These are phyloP conservation scores for Eutolmus rufibarbis DNA, from an alignment of 2,888 invertebrate species.

Conservation along the genomic window DNA sequence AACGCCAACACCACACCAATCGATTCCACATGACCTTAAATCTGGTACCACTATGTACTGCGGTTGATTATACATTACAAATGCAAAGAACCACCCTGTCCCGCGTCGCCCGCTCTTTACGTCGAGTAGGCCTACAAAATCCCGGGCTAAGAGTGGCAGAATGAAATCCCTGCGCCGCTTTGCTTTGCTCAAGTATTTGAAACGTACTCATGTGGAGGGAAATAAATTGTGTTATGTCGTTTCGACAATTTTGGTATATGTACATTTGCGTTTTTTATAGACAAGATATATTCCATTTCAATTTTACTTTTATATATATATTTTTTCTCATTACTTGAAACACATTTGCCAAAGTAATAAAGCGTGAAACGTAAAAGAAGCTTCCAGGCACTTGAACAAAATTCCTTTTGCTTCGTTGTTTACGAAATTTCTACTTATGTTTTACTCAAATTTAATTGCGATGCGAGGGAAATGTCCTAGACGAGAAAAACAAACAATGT, in stretches of 20 bases:
- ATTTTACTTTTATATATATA: not conserved
- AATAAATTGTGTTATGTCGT: not conserved
- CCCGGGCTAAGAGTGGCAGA: not conserved
- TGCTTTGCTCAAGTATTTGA: not conserved
- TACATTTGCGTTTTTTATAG: not conserved
- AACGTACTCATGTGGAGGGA: not conserved
- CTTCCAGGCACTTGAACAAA: not conserved
- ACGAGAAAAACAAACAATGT: not conserved
- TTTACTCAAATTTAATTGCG: not conserved
- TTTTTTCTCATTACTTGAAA: not conserved
- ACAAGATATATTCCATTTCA: not conserved
- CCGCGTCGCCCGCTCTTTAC: not conserved
- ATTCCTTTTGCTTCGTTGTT: not conserved
- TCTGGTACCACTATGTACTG: conserved; percentile 30
- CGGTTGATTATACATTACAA: not conserved
- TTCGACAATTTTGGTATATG: not conserved
- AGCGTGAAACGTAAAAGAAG: not conserved
- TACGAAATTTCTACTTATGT: not conserved
- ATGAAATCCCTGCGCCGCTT: not conserved
- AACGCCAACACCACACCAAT: conserved; percentile 12
- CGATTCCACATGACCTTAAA: conserved; percentile 33
- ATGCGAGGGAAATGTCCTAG: not conserved
- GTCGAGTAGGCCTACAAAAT: not conserved
- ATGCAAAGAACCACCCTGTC: not conserved
- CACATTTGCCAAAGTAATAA: not conserved